Evolutionary conservation across 2,797 vertebrate genomes (phyloP).

Genomic region (Centroberyx gerrardi): DNA sequence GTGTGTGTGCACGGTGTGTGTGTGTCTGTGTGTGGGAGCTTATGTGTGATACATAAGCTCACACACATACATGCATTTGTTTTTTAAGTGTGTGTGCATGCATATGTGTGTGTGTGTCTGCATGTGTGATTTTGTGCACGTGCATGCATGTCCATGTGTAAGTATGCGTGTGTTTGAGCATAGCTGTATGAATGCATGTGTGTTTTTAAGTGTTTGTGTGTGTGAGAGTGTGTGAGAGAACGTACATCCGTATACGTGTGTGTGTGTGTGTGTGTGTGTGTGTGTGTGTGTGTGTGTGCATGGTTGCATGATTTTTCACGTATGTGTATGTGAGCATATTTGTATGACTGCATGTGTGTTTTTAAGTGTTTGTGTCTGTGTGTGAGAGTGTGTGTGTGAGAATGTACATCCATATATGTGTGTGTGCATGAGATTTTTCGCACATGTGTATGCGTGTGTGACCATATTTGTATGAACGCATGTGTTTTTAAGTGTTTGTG

Average conservation of each 20-base stretch:
- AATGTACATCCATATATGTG: neutral
- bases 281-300: neutral
- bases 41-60: too few species aligned
- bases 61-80: too few species aligned
- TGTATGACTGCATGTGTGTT: neutral
- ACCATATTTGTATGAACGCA: neutral
- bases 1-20: too few species aligned
- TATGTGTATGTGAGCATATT: neutral
- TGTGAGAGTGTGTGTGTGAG: neutral
- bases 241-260: neutral
- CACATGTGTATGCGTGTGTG: constrained; percentile 13
- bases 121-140: neutral
- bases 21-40: too few species aligned
- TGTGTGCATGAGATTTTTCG: too few species aligned
- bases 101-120: neutral
- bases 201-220: neutral
- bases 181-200: too few species aligned
- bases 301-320: neutral
- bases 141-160: neutral
- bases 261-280: neutral
- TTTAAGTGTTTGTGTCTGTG: constrained; percentile 12
- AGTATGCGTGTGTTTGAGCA: neutral
- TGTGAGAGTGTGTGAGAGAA: neutral
- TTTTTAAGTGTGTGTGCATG: too few species aligned
- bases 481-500: constrained; percentile 8